Percentiles rank a stretch among this genome's conserved stretches.
These are phyloP conservation scores for Sitodiplosis mosellana DNA, from an alignment of 1,140 invertebrate species.

Conservation along the genomic window DNA sequence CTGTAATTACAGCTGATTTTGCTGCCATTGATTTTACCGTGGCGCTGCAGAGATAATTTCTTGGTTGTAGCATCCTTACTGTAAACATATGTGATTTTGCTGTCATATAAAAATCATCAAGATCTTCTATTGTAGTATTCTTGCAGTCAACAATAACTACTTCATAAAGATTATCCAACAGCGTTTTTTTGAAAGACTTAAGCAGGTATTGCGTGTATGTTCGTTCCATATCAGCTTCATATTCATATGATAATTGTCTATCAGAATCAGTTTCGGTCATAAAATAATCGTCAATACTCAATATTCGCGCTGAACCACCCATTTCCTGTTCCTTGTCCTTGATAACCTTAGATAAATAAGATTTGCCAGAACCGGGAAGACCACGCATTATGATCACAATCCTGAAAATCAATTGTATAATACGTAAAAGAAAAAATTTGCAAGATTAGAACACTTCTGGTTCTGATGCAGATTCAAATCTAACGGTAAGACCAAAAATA, in stretches of 20 bases:
- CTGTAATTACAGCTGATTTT: background rate
- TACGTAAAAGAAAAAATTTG: too few relatives aligned
- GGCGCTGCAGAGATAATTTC: too few relatives aligned
- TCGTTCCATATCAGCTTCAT: slow-evolving; percentile 67
- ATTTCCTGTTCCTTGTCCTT: slow-evolving; percentile 41
- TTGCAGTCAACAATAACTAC: slow-evolving; percentile 85
- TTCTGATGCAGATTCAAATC: too few relatives aligned
- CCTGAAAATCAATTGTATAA: slow-evolving; percentile 15
- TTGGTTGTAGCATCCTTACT: slow-evolving; percentile 33
- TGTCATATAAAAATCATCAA: slow-evolving; percentile 75
- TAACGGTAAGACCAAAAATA: too few relatives aligned
- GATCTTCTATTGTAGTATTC: slow-evolving; percentile 61
- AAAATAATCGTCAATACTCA: slow-evolving; percentile 92
- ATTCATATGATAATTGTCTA: slow-evolving; percentile 77
- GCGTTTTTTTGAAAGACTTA: slow-evolving; percentile 82
- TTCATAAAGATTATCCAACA: slow-evolving; percentile 78
- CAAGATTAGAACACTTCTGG: background rate
- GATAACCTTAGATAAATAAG: slow-evolving; percentile 60
- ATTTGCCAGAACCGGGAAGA: slow-evolving; percentile 71
- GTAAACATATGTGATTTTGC: slow-evolving; percentile 78
- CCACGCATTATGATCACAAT: slow-evolving; percentile 82
- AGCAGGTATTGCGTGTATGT: slow-evolving; percentile 62
- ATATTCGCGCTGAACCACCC: slow-evolving; percentile 52
- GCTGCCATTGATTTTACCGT: too few relatives aligned
- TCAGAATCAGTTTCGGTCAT: slow-evolving; percentile 75